Percentiles rank a stretch among this genome's conserved stretches.
phyloP scores from a whole-genome alignment of 2,888 invertebrate genomes.

The Eupithecia dodoneata region DNA sequence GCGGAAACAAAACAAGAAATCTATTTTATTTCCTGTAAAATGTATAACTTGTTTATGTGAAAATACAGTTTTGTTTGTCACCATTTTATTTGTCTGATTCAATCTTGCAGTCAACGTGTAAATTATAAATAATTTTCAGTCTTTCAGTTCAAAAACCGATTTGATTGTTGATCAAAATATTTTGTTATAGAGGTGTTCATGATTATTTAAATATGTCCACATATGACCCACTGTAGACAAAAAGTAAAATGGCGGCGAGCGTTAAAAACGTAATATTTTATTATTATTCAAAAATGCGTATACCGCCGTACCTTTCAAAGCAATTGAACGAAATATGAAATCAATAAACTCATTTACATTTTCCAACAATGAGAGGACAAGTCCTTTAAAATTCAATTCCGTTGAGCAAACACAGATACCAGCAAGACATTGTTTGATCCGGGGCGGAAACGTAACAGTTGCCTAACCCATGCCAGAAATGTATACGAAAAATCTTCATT shows the following conservation, averaged over 20 bases:
- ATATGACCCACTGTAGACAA: background rate
- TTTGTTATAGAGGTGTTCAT: background rate
- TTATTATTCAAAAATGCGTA: background rate
- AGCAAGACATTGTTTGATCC: slow-evolving; percentile 33
- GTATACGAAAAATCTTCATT: slow-evolving; percentile 12
- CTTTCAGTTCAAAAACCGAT: background rate
- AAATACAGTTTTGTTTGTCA: background rate
- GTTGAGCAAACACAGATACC: slow-evolving; percentile 42
- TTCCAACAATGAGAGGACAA: slow-evolving; percentile 26
- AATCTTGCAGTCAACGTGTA: background rate
- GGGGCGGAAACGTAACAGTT: slow-evolving; percentile 26
- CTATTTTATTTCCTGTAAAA: background rate
- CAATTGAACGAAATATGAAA: background rate
- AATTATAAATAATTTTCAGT: background rate
- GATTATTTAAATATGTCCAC: background rate
- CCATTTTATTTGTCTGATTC: background rate
- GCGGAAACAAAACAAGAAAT: background rate
- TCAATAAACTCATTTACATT: slow-evolving; percentile 8
- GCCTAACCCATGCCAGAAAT: slow-evolving; percentile 16
- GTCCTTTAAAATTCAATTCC: slow-evolving; percentile 42
- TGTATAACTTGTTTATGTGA: background rate
- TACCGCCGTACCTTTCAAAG: background rate
- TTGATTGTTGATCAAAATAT: background rate
- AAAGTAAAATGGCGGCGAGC: background rate
- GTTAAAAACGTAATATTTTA: background rate